Evolutionary conservation across 2,888 invertebrate genomes (phyloP), one percentile per base, ranked within the genome.

Genomic region (Elgonia sp.): DNA sequence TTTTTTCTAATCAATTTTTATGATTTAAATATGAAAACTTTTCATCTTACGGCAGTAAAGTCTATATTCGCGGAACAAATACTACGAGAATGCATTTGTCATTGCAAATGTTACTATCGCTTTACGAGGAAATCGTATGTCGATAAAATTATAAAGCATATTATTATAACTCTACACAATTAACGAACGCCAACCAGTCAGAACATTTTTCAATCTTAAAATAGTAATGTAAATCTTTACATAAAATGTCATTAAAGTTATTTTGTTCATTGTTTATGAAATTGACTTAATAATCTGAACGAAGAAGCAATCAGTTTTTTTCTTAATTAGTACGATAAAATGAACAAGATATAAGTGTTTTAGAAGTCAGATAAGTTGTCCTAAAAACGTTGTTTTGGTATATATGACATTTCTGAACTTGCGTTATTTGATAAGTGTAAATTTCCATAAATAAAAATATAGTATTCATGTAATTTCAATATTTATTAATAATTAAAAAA

Each of bases 61-160:
- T n/a, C 46, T n/a, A n/a, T 20, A 20, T 69, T 69, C 69, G 40
- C n/a, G 10, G 69, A 69, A 69, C 12, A 29, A 69, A 69, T 50
- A 16, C 29, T n/a, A 29, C 20, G n/a, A 69, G 69, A 46, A 20
- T 69, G 10, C 46, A 69, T 50, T 46, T 50, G 50, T 69, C 16
- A 50, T 50, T 69, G 50, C 50, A 50, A 50, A 50, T 69, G 69
- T 50, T 69, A 40, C 21, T 50, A 69, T 50, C 69, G 29, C 29
- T 69, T 69, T 69, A 69, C 69, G 69, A 50, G 29, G 69, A 46
- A 69, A 69, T 69, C 29, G 29, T 20, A 20, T 16, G 12, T 50
- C 46, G 29, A 21, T 69, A 29, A 69, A 29, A 50, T 69, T 39
- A 50, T 21, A 29, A 29, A 20, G n/a, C 29, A 69, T 65, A 40